Conservation (phyloP, 1,140 invertebrate species). For the Aradophagus sp. region DNA sequence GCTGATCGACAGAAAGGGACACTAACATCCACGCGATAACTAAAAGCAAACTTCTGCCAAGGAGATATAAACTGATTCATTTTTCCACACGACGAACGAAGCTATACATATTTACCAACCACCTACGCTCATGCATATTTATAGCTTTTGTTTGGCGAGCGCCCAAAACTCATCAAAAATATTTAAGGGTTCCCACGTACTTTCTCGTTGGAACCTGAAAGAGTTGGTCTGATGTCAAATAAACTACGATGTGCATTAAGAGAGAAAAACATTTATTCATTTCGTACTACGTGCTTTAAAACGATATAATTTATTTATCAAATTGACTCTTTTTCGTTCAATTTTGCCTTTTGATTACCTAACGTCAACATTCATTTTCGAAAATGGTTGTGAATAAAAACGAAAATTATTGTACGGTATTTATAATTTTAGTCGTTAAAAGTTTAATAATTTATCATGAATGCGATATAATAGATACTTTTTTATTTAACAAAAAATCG, state of each 20-base stretch:
- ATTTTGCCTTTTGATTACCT: no score
- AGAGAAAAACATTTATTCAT: slow-evolving; percentile 9
- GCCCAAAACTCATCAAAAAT: slow-evolving; percentile 48
- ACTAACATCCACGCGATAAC: slow-evolving; percentile 43
- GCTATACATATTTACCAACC: slow-evolving; percentile 50
- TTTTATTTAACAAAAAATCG: no score
- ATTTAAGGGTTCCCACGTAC: slow-evolving; percentile 57
- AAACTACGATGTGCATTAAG: slow-evolving; percentile 26
- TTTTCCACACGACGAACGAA: slow-evolving; percentile 46
- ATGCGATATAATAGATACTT: no score
- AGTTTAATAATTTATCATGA: no score
- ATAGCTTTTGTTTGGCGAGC: slow-evolving; percentile 56
- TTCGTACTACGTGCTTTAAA: no score
- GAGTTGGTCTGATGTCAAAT: slow-evolving; percentile 30
- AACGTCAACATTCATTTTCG: no score
- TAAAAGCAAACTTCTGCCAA: slow-evolving; percentile 51
- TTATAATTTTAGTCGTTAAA: no score
- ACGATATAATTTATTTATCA: no score
- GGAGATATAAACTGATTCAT: slow-evolving; percentile 55
- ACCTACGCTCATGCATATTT: slow-evolving; percentile 55
- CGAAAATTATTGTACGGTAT: no score
- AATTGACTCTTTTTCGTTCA: no score
- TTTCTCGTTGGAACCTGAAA: slow-evolving; percentile 43
- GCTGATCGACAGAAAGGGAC: slow-evolving; percentile 48
- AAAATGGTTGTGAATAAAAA: no score